A percentile compares a stretch with the other conserved stretches of the same genome.
Evolutionary conservation across 2,888 invertebrate genomes (phyloP).

Genomic region (Neoascia interrupta): DNA sequence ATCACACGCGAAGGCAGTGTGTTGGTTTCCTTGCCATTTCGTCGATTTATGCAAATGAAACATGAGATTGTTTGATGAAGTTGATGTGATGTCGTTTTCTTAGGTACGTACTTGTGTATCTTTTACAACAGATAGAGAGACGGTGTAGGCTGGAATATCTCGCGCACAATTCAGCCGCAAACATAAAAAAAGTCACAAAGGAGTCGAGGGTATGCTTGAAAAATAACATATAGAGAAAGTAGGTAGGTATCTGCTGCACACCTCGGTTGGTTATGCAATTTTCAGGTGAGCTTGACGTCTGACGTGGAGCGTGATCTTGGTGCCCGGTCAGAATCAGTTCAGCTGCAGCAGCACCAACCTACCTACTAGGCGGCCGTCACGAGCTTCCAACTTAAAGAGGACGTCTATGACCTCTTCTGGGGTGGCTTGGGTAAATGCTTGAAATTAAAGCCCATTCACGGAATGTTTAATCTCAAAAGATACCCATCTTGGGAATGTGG

Average conservation of each 20-base stretch:
- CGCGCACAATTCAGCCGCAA: too few species aligned
- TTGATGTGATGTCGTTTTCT: constrained; percentile 45
- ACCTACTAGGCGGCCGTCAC: too few species aligned
- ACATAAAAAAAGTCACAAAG: too few species aligned
- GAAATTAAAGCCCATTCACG: constrained; percentile 39
- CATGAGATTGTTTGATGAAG: constrained; percentile 61
- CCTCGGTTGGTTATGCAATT: constrained; percentile 46
- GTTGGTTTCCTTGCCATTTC: constrained; percentile 42
- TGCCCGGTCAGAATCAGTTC: constrained; percentile 13
- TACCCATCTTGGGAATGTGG: constrained; percentile 56
- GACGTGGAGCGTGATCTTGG: constrained; percentile 31
- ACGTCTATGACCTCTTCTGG: constrained; percentile 6
- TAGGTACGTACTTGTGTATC: constrained; percentile 7
- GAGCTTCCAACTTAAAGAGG: too few species aligned
- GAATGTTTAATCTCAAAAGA: constrained; percentile 41
- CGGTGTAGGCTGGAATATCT: too few species aligned
- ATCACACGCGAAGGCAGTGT: constrained; percentile 30
- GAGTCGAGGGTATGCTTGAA: too few species aligned
- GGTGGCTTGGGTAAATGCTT: too few species aligned
- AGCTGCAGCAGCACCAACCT: too few species aligned
- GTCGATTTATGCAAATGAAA: constrained; percentile 69
- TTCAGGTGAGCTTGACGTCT: constrained; percentile 22
- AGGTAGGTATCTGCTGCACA: too few species aligned
- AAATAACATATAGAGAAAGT: too few species aligned
- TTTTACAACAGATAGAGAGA: too few species aligned